phyloP scores from a whole-genome alignment of 2,888 invertebrate genomes.

The Phlogophora meticulosa region DNA sequence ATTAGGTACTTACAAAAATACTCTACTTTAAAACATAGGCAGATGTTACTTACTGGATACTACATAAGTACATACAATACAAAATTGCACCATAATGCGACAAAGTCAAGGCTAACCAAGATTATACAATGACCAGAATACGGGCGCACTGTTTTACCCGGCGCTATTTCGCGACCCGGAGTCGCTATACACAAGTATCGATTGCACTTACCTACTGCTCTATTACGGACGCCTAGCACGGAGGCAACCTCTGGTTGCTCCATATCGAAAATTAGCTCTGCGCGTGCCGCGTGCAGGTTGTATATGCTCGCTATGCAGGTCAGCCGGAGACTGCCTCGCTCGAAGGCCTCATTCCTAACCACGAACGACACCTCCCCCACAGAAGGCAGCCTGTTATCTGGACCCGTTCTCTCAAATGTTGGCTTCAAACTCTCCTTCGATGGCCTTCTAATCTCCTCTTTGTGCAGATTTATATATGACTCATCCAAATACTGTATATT shows the following conservation, averaged over 20 bases:
- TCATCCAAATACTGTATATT: conserved; percentile 88
- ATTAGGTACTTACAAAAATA: too few species aligned
- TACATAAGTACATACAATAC: not conserved
- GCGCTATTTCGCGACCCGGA: conserved; percentile 49
- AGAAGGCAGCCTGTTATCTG: conserved; percentile 84
- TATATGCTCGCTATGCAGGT: conserved; percentile 93
- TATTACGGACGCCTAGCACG: conserved; percentile 93
- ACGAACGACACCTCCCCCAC: conserved; percentile 91
- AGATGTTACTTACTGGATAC: too few species aligned
- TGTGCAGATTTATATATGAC: conserved; percentile 86
- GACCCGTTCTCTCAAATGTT: conserved; percentile 83
- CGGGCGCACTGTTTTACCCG: conserved; percentile 34
- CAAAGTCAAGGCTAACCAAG: conserved; percentile 16
- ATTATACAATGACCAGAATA: conserved; percentile 34
- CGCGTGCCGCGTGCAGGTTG: conserved; percentile 92
- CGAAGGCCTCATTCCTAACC: conserved; percentile 92
- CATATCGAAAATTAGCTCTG: conserved; percentile 93
- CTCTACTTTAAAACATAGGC: too few species aligned
- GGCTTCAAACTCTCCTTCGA: conserved; percentile 82
- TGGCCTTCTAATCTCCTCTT: conserved; percentile 87
- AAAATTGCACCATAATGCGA: conserved; percentile 6
- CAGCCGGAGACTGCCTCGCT: conserved; percentile 92
- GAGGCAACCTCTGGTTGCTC: conserved; percentile 94
- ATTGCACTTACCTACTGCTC: conserved; percentile 88
- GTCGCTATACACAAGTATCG: conserved; percentile 63